Evolutionary conservation across 2,888 invertebrate species (phyloP), one percentile per base, ranked within the genome.

Genomic region (Macrosoma leucophasiata): DNA sequence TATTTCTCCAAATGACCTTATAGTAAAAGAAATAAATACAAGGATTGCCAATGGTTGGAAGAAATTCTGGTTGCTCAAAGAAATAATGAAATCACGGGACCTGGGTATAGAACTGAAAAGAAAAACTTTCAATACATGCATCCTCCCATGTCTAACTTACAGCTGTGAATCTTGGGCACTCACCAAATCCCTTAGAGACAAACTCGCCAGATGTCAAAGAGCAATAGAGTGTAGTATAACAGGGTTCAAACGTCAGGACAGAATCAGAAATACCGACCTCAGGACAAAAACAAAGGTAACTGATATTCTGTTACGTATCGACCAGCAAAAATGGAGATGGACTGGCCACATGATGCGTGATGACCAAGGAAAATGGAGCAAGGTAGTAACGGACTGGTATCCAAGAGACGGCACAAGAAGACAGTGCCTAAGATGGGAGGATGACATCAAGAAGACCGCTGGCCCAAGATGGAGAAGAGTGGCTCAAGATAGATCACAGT

Each of bases 111-210:
- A 4, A 6, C 20, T 30, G 1, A 47, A 42, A 30, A 26, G 36
- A 28, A 46, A 32, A 14, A 24, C 26, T 4, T 44, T 41, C 12
- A 30, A 43, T 11, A 41, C 41, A 9, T 45, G 43, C 14, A 35
- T 41, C 12, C 32, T 45, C 3, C 44, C 39, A 7, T 39, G 33
- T 7, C 15, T 43, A 4, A 43, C 39, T 1, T 45, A 39, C 18
- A 43, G 46, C 3, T 39, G 44, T 18, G 25, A 37, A 36, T 29
- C 36, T 11, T 35, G 35, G 29, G 14, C 41, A 9, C 14, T 35
- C 1, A 25, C 14, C 1, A 7, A 33, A 13, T 3, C 13, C 2
- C 35, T 23, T n/a, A 29, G 29, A 14, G 20, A 35, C 3, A 19
- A 14, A 25, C 35, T 35, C 6, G 35, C 12, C 3, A 29, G 13